A percentile compares a stretch with the other conserved stretches of the same genome.
Conservation (phyloP, 2,888 invertebrate species). For the Dryomyza anilis region DNA sequence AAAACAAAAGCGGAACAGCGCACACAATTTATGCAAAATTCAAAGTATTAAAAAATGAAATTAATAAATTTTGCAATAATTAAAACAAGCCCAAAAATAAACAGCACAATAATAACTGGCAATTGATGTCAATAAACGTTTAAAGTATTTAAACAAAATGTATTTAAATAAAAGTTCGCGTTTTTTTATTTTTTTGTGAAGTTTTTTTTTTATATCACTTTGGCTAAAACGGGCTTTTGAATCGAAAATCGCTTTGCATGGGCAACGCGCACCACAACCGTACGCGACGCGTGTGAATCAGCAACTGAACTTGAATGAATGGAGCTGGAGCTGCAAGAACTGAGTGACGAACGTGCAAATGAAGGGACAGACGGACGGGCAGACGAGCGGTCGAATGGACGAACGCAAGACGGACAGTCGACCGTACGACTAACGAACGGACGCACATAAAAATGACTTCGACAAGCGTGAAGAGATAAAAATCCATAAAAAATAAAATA, state of each 20-base stretch:
- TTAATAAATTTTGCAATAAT: constrained; percentile 7
- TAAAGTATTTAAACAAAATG: neutral
- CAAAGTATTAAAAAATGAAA: neutral
- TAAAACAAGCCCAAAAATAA: too few relatives aligned
- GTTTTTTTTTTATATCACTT: neutral
- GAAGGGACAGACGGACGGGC: neutral
- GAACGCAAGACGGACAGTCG: neutral
- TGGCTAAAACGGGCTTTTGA: neutral
- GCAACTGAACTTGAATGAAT: constrained; percentile 13
- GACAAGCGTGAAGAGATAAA: neutral
- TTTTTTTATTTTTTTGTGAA: neutral
- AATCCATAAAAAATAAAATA: neutral
- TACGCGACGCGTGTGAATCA: constrained; percentile 13
- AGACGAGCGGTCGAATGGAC: neutral
- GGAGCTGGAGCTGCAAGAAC: neutral
- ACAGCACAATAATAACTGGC: too few relatives aligned
- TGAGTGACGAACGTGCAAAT: too few relatives aligned
- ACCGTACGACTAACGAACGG: neutral
- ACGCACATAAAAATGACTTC: neutral
- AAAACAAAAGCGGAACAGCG: constrained; percentile 9
- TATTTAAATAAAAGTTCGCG: neutral
- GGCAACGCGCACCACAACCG: neutral
- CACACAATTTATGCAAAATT: constrained; percentile 29
- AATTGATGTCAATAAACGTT: too few relatives aligned
- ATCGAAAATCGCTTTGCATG: neutral